Percentiles rank a stretch among this genome's conserved stretches.
phyloP scores from a whole-genome alignment of 2,797 vertebrate genomes.

The Eidolon dupreanum region DNA sequence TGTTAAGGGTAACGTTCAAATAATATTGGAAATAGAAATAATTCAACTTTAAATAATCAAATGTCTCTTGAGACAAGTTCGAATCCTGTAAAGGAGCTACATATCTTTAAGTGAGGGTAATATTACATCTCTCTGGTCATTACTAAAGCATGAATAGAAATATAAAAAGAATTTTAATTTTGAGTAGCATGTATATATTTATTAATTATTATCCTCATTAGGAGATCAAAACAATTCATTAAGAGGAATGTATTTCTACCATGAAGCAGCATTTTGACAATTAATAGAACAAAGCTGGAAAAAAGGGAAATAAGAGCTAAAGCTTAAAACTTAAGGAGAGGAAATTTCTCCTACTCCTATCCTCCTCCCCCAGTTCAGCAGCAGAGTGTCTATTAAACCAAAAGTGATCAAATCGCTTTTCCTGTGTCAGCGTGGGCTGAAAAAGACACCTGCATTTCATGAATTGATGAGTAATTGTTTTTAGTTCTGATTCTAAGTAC shows the following conservation, averaged over 20 bases:
- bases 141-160: background rate
- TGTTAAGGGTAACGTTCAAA: background rate
- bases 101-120: background rate
- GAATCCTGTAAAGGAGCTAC: background rate
- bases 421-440: constrained; percentile 64
- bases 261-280: background rate
- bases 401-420: constrained; percentile 67
- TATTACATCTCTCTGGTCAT: background rate
- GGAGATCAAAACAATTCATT: background rate
- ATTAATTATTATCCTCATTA: background rate
- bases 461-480: constrained; percentile 79
- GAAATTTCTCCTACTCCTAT: background rate
- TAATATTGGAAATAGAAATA: background rate
- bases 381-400: constrained; percentile 52
- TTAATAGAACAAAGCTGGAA: background rate
- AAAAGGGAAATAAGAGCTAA: background rate
- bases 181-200: background rate
- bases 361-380: background rate
- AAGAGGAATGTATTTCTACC: background rate
- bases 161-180: background rate
- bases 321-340: background rate
- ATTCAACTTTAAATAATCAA: background rate
- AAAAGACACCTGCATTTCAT: constrained; percentile 76
- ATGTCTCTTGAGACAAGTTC: background rate
- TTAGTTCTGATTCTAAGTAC: constrained; percentile 70